Conservation (phyloP, 2,888 invertebrate species). For the Drosophila borborema region DNA sequence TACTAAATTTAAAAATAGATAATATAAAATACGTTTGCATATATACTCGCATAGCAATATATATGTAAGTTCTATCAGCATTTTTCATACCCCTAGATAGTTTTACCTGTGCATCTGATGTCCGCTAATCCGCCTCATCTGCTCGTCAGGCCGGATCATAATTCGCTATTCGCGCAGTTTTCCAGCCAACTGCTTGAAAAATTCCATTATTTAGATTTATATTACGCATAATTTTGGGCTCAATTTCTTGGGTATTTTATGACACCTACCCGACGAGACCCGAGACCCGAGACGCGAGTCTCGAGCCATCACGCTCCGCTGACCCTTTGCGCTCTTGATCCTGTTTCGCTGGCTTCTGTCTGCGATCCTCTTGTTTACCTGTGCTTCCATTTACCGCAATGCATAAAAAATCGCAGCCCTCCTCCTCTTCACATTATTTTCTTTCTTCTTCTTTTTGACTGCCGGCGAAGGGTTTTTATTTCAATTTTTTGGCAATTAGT, state of each 20-base stretch:
- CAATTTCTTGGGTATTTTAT: slow-evolving; percentile 30
- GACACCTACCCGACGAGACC: slow-evolving; percentile 54
- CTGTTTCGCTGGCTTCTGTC: slow-evolving; percentile 14
- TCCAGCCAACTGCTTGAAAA: slow-evolving; percentile 45
- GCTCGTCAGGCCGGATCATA: slow-evolving; percentile 7
- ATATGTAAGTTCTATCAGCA: not conserved
- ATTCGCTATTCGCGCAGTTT: slow-evolving; percentile 37
- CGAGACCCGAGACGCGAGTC: slow-evolving; percentile 41
- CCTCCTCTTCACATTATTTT: not conserved
- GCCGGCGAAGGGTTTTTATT: slow-evolving; percentile 46
- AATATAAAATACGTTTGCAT: not conserved
- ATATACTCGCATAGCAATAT: not conserved
- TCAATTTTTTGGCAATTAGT: slow-evolving; percentile 70
- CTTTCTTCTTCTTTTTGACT: not conserved
- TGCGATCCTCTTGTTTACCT: slow-evolving; percentile 43
- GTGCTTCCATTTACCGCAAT: slow-evolving; percentile 45
- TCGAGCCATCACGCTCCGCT: slow-evolving; percentile 41
- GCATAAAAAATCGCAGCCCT: slow-evolving; percentile 49
- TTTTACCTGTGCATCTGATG: not conserved
- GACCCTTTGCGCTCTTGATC: slow-evolving; percentile 17
- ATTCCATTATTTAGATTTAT: slow-evolving; percentile 36
- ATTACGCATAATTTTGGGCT: slow-evolving; percentile 58
- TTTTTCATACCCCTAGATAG: slow-evolving; percentile 13
- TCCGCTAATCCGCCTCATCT: slow-evolving; percentile 32
- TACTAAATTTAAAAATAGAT: not conserved